Percentiles rank a stretch among this genome's conserved stretches.
These are phyloP conservation scores for Protobothrops flavoviridis DNA, from an alignment of 2,113 vertebrate species.

Conservation along the genomic window DNA sequence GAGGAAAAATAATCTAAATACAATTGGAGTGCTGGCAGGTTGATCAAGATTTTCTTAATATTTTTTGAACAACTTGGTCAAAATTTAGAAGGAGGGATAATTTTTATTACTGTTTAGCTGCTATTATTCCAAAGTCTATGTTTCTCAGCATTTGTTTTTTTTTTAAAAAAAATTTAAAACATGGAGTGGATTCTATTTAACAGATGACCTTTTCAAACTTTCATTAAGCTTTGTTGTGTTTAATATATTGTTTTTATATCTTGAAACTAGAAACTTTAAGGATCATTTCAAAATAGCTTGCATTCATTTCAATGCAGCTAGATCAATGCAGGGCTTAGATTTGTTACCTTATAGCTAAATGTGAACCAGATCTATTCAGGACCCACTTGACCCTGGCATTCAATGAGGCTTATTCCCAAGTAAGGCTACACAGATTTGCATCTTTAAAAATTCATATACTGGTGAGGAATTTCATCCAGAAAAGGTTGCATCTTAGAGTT, in stretches of 20 bases:
- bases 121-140: neutral
- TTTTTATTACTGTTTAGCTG: neutral
- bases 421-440: neutral
- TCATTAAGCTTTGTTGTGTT: too few species aligned
- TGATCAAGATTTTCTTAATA: neutral
- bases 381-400: neutral
- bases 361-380: neutral
- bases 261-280: neutral
- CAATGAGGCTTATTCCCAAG: neutral
- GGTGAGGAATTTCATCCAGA: neutral
- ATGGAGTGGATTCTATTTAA: neutral
- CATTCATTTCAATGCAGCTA: neutral
- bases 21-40: neutral
- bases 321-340: neutral
- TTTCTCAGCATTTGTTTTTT: too few species aligned
- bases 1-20: neutral
- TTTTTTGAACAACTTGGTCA: neutral
- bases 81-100: too few species aligned
- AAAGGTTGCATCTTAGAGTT: slow-evolving; percentile 19
- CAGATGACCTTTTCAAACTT: neutral
- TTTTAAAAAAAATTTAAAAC: neutral
- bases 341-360: neutral
- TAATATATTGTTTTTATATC: neutral
- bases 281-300: neutral
- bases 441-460: neutral